phyloP scores from a whole-genome alignment of 53 echinoderm and acorn worm species.

The Paracentrotus lividus region DNA sequence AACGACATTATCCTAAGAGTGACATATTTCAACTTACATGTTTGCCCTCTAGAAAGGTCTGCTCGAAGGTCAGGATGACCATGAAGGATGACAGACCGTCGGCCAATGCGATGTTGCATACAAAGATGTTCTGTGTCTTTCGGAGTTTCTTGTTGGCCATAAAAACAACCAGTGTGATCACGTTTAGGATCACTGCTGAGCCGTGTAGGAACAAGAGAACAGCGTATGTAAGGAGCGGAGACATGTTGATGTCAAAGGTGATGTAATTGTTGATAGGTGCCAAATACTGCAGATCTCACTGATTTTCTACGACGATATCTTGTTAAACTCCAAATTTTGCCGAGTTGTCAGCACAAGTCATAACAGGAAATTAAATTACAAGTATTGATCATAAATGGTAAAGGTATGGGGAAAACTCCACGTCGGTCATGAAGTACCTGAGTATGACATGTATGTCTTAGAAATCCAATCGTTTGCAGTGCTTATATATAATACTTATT shows the following conservation, averaged over 20 bases:
- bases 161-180: background rate
- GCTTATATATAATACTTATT: too few species aligned
- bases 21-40: background rate
- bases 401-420: too few species aligned
- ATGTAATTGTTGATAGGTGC: background rate
- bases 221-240: background rate
- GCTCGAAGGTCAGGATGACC: background rate
- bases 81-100: background rate
- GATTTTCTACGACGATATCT: too few species aligned
- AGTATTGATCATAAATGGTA: too few species aligned
- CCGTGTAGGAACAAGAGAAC: background rate
- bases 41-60: background rate
- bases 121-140: background rate
- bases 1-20: too few species aligned
- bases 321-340: too few species aligned
- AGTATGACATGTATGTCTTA: too few species aligned
- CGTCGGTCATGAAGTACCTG: too few species aligned
- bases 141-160: background rate
- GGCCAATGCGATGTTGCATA: background rate
- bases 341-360: too few species aligned
- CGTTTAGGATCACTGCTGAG: background rate
- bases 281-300: too few species aligned
- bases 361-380: too few species aligned
- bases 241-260: background rate
- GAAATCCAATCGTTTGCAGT: too few species aligned